Base-by-base conservation (phyloP, 2,888 invertebrate species). In the Sympetrum striolatum region DNA sequence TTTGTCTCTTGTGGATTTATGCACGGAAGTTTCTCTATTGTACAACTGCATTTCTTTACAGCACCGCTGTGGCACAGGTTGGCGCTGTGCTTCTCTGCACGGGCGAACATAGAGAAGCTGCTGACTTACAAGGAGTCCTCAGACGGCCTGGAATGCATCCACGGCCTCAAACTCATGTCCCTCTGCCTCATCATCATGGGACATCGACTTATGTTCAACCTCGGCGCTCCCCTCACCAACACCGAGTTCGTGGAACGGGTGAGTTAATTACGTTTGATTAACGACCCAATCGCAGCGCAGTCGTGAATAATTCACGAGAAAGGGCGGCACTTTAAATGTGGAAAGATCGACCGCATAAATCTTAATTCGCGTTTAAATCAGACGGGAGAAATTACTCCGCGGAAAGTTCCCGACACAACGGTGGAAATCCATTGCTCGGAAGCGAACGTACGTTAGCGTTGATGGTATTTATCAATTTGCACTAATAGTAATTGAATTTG, bases 151-250 rank as follows among this genome's bases (percentile, higher is more conserved):
- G 92, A 92, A 60, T 93, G 93, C 90, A 92, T 93, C 31, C 92
- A 93, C 81, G 93, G 93, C 25, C 92, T 93, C 91, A 93, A 93
- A 91, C 92, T 93, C 0, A 92, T 92, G 53, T 93, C 93, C 0
- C 93, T 93, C 92, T 92, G 93, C 86, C 60, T 93, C 37, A 93
- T 93, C 58, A 93, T 93, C 48, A 92, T 93, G 91, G 92, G 93
- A 48, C 93, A 93, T 90, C 91, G 93, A 86, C 92, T 92, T 58
- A 93, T 93, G 93, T 93, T 93, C 91, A 92, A 92, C 90, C 92
- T 93, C 82, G 93, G 93, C 35, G 92, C 93, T 35, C 93, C 93
- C 12, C 91, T 93, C 25, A 90, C 91, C n/a, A 93, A 93, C 91
- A 92, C 93, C 2, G 92, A 92, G 90, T 92, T 92, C 90, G 92